Evolutionary conservation across 2,113 vertebrate genomes (phyloP).

Genomic region (crab-eating macaque (Macaca fascicularis)): DNA sequence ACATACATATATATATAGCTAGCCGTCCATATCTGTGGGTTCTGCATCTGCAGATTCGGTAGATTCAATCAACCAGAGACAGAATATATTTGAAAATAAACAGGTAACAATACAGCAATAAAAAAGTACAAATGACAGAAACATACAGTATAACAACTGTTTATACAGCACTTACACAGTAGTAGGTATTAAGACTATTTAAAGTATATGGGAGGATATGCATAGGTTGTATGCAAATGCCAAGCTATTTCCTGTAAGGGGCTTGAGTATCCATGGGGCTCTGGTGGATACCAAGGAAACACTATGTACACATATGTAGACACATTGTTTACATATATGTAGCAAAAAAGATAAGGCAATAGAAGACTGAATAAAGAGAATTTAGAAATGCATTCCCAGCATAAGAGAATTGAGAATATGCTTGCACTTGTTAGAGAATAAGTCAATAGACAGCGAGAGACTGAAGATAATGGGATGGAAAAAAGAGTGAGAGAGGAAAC

Average conservation of each 20-base stretch:
- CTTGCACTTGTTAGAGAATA: background rate
- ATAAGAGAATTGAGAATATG: background rate
- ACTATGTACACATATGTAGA: background rate
- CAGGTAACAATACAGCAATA: background rate
- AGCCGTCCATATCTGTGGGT: background rate
- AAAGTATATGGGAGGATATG: background rate
- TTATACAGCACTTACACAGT: background rate
- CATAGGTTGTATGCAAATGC: background rate
- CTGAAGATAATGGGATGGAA: background rate
- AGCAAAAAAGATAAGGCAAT: background rate
- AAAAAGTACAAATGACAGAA: background rate
- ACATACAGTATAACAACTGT: background rate
- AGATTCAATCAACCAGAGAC: background rate
- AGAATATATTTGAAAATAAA: background rate
- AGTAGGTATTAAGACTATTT: background rate
- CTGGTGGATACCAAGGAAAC: background rate
- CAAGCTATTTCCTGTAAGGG: background rate
- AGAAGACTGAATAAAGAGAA: background rate
- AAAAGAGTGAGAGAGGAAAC: background rate
- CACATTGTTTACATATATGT: background rate
- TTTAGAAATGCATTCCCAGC: background rate
- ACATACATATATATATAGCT: rapidly evolving
- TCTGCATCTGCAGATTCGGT: background rate
- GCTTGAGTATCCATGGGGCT: background rate
- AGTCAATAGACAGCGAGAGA: background rate